phyloP scores from a whole-genome alignment of 35 echinoderm and acorn worm genomes.

The Eucidaris tribuloides region DNA sequence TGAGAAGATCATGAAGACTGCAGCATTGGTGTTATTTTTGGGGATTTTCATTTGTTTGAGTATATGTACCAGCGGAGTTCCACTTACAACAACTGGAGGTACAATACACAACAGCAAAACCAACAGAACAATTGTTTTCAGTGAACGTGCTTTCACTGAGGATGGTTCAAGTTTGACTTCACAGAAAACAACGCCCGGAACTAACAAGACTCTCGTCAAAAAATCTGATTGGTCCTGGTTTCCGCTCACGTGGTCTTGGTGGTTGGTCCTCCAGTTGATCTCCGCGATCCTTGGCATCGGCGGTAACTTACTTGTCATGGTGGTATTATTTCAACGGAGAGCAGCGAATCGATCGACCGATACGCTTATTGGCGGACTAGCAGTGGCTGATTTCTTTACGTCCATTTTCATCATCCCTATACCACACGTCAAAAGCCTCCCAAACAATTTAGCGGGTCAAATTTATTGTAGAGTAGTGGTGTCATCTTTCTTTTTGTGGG shows the following conservation, averaged over 20 bases:
- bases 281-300: constrained; percentile 51
- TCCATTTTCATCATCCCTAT: constrained; percentile 51
- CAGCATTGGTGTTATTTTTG: too few relatives aligned
- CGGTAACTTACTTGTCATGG: constrained; percentile 48
- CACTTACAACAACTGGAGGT: too few relatives aligned
- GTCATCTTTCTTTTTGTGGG: constrained; percentile 50
- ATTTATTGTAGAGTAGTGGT: constrained; percentile 56
- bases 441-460: constrained; percentile 7
- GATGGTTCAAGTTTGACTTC: too few relatives aligned
- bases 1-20: too few relatives aligned
- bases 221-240: not conserved
- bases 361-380: constrained; percentile 61
- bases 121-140: too few relatives aligned
- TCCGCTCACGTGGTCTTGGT: constrained; percentile 44
- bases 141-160: too few relatives aligned
- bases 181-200: too few relatives aligned
- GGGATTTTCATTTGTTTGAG: too few relatives aligned
- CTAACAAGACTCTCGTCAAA: too few relatives aligned
- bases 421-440: not conserved
- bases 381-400: constrained; percentile 54
- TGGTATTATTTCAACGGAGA: constrained; percentile 33
- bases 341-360: constrained; percentile 23
- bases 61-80: too few relatives aligned
- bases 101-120: too few relatives aligned
- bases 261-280: constrained; percentile 7